phyloP scores from a whole-genome alignment of 1,140 invertebrate species.

The Saccostrea echinata region DNA sequence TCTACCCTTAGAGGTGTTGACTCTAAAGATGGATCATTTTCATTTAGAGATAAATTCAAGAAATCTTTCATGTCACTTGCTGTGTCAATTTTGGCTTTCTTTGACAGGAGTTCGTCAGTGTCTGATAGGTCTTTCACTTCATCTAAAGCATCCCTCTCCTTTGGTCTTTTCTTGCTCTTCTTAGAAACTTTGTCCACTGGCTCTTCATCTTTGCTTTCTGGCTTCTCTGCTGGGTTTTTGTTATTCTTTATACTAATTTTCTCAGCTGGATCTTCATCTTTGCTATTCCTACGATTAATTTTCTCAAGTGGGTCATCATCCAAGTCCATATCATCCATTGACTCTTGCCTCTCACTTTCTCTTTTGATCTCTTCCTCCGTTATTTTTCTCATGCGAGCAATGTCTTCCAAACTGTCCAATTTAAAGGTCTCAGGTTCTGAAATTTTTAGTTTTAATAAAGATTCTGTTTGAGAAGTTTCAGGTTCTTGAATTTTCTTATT shows the following conservation, averaged over 20 bases:
- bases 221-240: neutral
- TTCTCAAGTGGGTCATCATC: neutral
- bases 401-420: constrained; percentile 38
- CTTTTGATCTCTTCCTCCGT: constrained; percentile 27
- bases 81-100: constrained; percentile 53
- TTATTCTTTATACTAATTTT: too few species aligned
- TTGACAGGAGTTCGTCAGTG: constrained; percentile 42
- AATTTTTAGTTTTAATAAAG: constrained; percentile 23
- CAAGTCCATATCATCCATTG: constrained; percentile 10
- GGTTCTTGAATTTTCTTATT: neutral
- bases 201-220: neutral
- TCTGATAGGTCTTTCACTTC: neutral
- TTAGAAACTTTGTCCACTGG: neutral
- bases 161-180: constrained; percentile 31
- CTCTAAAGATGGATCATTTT: constrained; percentile 29
- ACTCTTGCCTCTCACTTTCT: constrained; percentile 27
- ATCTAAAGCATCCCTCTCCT: constrained; percentile 6
- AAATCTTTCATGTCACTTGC: constrained; percentile 57
- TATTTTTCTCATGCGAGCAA: constrained; percentile 28
- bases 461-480: neutral
- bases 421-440: constrained; percentile 14
- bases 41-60: constrained; percentile 49
- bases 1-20: neutral
- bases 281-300: too few species aligned
- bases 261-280: too few species aligned